Conservation (phyloP, 2,888 invertebrate genomes). For the Lysandra coridon region DNA sequence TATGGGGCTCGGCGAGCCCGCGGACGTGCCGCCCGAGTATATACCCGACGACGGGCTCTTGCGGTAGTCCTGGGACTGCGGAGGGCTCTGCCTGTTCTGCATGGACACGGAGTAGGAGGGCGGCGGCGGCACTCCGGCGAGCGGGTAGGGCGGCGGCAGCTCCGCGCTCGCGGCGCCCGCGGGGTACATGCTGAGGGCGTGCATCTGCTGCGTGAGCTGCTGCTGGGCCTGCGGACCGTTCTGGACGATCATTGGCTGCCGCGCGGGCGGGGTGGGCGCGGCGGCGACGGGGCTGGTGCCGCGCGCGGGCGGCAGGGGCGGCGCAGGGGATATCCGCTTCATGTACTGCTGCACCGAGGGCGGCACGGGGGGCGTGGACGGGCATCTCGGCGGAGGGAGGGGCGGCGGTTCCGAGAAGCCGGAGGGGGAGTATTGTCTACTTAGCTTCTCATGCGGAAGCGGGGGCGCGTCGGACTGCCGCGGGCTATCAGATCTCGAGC, state of each 20-base stretch:
- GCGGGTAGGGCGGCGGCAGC: slow-evolving; percentile 86
- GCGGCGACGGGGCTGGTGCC: slow-evolving; percentile 88
- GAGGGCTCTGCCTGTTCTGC: slow-evolving; percentile 93
- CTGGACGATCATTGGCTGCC: slow-evolving; percentile 90
- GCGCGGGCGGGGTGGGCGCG: slow-evolving; percentile 74
- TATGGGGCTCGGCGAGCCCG: slow-evolving; percentile 91
- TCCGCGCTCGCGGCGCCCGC: slow-evolving; percentile 81
- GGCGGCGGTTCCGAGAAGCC: slow-evolving; percentile 84
- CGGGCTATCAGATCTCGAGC: slow-evolving; percentile 94
- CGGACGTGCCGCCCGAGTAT: slow-evolving; percentile 90
- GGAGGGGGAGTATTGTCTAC: slow-evolving; percentile 87
- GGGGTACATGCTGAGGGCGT: slow-evolving; percentile 89
- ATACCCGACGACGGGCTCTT: slow-evolving; percentile 93
- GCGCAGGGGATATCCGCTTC: slow-evolving; percentile 84
- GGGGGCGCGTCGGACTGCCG: slow-evolving; percentile 82
- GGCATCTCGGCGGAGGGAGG: slow-evolving; percentile 87
- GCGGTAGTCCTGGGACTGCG: slow-evolving; percentile 89
- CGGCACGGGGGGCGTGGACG: slow-evolving; percentile 85
- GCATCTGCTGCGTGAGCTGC: slow-evolving; percentile 93
- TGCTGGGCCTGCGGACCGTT: slow-evolving; percentile 91
- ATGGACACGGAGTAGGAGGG: slow-evolving; percentile 93
- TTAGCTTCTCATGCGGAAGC: slow-evolving; percentile 83
- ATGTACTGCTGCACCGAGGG: slow-evolving; percentile 80
- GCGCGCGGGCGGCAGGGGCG: slow-evolving; percentile 82
- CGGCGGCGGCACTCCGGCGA: slow-evolving; percentile 84